Evolutionary conservation across 2,888 invertebrate species (phyloP).

Genomic region (Automeris io): DNA sequence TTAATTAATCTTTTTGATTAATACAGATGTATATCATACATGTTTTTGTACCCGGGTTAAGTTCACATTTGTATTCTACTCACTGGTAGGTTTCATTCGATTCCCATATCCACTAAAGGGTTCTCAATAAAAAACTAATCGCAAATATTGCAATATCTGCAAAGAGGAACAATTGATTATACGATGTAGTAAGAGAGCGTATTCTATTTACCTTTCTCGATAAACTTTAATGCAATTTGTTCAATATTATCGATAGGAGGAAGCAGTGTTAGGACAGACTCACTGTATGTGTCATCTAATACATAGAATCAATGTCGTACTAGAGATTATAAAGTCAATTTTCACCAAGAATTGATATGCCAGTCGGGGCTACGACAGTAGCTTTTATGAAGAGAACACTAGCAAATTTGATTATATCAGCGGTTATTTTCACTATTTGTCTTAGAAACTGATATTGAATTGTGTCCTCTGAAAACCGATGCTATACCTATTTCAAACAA

Average conservation of each 20-base stretch:
- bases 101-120: too few relatives aligned
- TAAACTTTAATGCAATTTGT: background rate
- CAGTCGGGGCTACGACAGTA: background rate
- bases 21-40: too few relatives aligned
- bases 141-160: too few relatives aligned
- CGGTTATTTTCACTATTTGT: slow-evolving; percentile 32
- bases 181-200: too few relatives aligned
- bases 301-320: background rate
- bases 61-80: too few relatives aligned
- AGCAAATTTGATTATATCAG: slow-evolving; percentile 20
- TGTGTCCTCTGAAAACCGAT: slow-evolving; percentile 32
- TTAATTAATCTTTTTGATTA: too few relatives aligned
- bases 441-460: slow-evolving; percentile 41
- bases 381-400: slow-evolving; percentile 21
- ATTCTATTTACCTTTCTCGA: background rate
- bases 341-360: background rate
- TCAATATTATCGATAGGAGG: background rate
- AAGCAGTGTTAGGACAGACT: background rate
- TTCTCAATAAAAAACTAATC: too few relatives aligned
- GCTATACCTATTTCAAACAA: slow-evolving; percentile 39
- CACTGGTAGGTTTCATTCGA: too few relatives aligned
- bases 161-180: too few relatives aligned
- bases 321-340: background rate
- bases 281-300: background rate
- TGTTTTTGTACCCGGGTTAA: too few relatives aligned